phyloP scores from a whole-genome alignment of 2,797 vertebrate species.

The Catamblyrhynchus diadema region DNA sequence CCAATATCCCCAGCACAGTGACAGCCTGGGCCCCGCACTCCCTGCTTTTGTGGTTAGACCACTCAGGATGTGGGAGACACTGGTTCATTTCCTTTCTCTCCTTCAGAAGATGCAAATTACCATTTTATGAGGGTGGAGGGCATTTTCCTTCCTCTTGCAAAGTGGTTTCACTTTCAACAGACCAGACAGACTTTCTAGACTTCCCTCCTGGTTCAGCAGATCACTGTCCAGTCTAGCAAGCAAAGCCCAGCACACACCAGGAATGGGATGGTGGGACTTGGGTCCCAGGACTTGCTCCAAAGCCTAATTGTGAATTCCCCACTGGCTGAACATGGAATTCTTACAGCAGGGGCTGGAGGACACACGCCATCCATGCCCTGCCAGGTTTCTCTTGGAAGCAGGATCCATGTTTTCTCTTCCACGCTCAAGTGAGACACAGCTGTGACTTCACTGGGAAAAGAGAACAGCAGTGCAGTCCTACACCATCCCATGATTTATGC shows the following conservation, averaged over 20 bases:
- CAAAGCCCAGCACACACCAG: rapidly evolving
- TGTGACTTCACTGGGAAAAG: neutral
- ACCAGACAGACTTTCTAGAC: neutral
- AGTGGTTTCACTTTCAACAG: neutral
- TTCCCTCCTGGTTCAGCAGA: neutral
- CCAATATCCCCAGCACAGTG: rapidly evolving
- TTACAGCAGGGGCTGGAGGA: neutral
- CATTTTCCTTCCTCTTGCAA: neutral
- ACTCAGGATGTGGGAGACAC: conserved; percentile 41
- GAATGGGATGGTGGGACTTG: neutral
- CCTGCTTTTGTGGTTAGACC: neutral
- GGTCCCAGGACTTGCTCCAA: neutral
- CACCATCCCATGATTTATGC: neutral
- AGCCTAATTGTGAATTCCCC: neutral
- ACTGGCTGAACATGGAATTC: neutral
- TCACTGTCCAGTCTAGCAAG: neutral
- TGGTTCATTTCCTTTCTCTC: conserved; percentile 3
- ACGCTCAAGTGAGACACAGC: neutral
- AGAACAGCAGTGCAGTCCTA: neutral
- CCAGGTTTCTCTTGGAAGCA: neutral
- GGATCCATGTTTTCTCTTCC: neutral
- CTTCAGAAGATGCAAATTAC: conserved; percentile 29
- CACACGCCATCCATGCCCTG: neutral
- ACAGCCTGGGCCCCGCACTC: neutral
- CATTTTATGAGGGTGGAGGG: neutral